Evolutionary conservation across 2,797 vertebrate genomes (phyloP), one percentile per base, ranked within the genome.

Genomic region (Microctenopoma steveboyesi): DNA sequence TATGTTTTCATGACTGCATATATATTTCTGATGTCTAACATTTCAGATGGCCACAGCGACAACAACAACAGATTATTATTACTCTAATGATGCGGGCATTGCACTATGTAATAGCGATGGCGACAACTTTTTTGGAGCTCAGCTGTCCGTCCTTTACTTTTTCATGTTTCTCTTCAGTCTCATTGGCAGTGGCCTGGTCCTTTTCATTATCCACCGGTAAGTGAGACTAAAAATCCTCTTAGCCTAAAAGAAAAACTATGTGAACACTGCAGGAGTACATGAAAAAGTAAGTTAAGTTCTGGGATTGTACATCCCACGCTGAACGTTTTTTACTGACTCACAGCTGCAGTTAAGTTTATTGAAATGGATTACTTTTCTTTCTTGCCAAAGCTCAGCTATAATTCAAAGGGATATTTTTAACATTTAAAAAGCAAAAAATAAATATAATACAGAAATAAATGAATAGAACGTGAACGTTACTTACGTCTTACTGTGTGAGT

Each of bases 161-260:
- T 27, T 89, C 2, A 90, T 94, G 82, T 95, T 95, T 37, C 13
- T 81, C 39, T 25, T 93, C 59, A 94, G 93, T 46, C 2, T 95
- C 3, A 4, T 89, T 16, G 90, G 93, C n/a, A 95, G 94, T 1
- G 78, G 86, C 4, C 71, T 94, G 49, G 93, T 95, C 15, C 80
- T 95, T 54, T 45, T 85, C 57, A 91, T 95, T 78, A 84, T 95
- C 15, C 64, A 90, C 62, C 91, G 90, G 86, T 92, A 56, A 90
- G 88, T 82, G 3, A 22, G 45, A 7, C 7, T 5, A 54, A 49
- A 70, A 39, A 37, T 27, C 7, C 28, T 25, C 12, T 30, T 6
- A 9, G 5, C 12, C 30, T 10, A 14, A 57, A 22, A 33, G 8
- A 11, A 64, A 60, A 62, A 35, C 13, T 13, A 3, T 30, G 9